Evolutionary conservation across 2,797 vertebrate genomes (phyloP).

Genomic region (Aeoliscus strigatus): DNA sequence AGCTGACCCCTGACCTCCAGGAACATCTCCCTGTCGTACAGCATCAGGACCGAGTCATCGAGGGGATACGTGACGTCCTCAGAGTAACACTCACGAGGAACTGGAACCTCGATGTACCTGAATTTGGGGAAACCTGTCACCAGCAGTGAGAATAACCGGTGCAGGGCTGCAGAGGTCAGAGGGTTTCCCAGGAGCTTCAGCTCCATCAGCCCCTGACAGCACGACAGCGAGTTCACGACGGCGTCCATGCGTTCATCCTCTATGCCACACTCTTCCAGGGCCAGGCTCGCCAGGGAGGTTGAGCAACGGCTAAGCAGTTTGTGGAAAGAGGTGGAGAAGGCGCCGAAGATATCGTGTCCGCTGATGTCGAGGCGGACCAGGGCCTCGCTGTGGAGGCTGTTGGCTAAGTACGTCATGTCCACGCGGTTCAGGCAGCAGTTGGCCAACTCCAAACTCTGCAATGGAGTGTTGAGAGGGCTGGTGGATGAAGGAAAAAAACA

Average conservation of each 20-base stretch:
- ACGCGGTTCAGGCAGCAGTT: slow-evolving; percentile 82
- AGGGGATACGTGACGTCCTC: slow-evolving; percentile 80
- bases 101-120: slow-evolving; percentile 84
- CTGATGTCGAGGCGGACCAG: slow-evolving; percentile 87
- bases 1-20: slow-evolving; percentile 74
- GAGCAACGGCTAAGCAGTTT: slow-evolving; percentile 84
- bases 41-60: slow-evolving; percentile 75
- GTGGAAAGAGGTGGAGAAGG: slow-evolving; percentile 79
- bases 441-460: slow-evolving; percentile 84
- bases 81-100: slow-evolving; percentile 90
- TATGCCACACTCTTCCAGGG: slow-evolving; percentile 87
- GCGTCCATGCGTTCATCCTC: slow-evolving; percentile 76
- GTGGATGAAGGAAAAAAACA: slow-evolving; percentile 44
- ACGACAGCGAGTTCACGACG: slow-evolving; percentile 70
- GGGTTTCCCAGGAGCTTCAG: slow-evolving; percentile 91
- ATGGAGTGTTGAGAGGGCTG: slow-evolving; percentile 85
- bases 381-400: slow-evolving; percentile 81
- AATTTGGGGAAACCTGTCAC: slow-evolving; percentile 73
- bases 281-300: slow-evolving; percentile 73
- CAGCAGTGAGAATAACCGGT: slow-evolving; percentile 75
- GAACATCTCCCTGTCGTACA: slow-evolving; percentile 81
- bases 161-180: slow-evolving; percentile 76
- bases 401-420: slow-evolving; percentile 90
- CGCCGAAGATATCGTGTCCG: slow-evolving; percentile 79
- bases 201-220: slow-evolving; percentile 78